These are phyloP conservation scores for Antheraea mylitta DNA, from an alignment of 1,140 invertebrate species.

Conservation along the genomic window DNA sequence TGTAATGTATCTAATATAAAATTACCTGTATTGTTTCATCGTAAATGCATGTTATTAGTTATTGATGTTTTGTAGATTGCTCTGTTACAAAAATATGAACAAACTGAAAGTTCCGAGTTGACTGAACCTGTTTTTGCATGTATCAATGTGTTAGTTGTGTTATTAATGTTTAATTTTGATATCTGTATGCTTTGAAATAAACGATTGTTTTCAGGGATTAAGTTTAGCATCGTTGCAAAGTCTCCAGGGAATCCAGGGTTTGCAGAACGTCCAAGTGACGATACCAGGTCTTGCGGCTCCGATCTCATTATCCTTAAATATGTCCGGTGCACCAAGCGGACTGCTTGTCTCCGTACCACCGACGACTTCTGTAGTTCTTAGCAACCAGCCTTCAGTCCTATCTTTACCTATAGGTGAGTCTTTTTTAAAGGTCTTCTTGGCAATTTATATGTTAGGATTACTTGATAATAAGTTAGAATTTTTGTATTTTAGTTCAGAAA, in stretches of 20 bases:
- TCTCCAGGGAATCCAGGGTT: conserved; percentile 84
- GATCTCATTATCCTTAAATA: conserved; percentile 87
- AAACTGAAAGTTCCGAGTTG: too few relatives aligned
- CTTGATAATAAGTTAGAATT: too few relatives aligned
- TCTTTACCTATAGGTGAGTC: conserved; percentile 82
- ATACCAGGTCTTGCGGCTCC: conserved; percentile 88
- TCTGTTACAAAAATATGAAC: too few relatives aligned
- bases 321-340: conserved; percentile 77
- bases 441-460: too few relatives aligned
- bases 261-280: conserved; percentile 90
- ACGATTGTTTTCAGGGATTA: conserved; percentile 83
- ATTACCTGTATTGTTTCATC: too few relatives aligned
- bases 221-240: conserved; percentile 87
- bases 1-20: too few relatives aligned
- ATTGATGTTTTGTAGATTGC: too few relatives aligned
- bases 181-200: conserved; percentile 55
- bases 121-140: too few relatives aligned
- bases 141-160: too few relatives aligned
- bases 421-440: neutral
- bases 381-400: conserved; percentile 75
- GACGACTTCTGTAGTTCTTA: conserved; percentile 81
- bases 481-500: too few relatives aligned
- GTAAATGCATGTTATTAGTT: too few relatives aligned
- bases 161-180: too few relatives aligned
- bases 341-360: conserved; percentile 73